Evolutionary conservation across 2,113 vertebrate genomes (phyloP), one percentile per base, ranked within the genome.

Genomic region (Sinocyclocheilus anophthalmus): DNA sequence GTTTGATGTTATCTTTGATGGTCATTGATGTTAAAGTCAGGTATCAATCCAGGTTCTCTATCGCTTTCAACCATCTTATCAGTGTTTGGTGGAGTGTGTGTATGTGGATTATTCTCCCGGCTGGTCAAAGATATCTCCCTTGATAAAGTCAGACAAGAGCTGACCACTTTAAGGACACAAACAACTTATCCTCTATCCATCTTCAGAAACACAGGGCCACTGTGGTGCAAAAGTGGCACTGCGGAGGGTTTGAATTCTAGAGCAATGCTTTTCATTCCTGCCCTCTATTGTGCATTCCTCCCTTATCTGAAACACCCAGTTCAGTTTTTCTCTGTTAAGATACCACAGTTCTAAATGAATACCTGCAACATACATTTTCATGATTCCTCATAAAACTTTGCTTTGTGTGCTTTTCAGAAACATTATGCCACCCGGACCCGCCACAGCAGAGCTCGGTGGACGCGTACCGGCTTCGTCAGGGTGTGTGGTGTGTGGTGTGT

Each of bases 371-470:
- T 59, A 16, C 11, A 39, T 45, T 45, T 73, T 3, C 3, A 1
- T 39, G 37, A 48, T 75, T 48, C 22, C n/a, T 76, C 13, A n/a
- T 26, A 24, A 80, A 12, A 18, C 75, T 86, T 11, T 90, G 12
- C 53, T 81, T 90, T 48, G 33, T 85, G 24, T 88, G 86, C 88
- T 85, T 88, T 93, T 50, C 95, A 99, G 98, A 99, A 94, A 99
- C 98, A 0, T 88, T 99, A 97, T 99, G 98, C 99, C 94, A 99
- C 98, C 3, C 96, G 98, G 90, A 98, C 97, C 97, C 9, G 98
- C 98, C 26, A 99, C 98, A 3, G 98, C 98, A 87, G 98, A 99
- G 93, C 95, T 99, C 89, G 98, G 85, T 99, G 98, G 98, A 99
- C 97, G 98, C 98, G 45, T 98, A 98, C 94, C 98, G n/a, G n/a